Conservation (phyloP, 2,888 invertebrate species). For the Drosophila yooni region DNA sequence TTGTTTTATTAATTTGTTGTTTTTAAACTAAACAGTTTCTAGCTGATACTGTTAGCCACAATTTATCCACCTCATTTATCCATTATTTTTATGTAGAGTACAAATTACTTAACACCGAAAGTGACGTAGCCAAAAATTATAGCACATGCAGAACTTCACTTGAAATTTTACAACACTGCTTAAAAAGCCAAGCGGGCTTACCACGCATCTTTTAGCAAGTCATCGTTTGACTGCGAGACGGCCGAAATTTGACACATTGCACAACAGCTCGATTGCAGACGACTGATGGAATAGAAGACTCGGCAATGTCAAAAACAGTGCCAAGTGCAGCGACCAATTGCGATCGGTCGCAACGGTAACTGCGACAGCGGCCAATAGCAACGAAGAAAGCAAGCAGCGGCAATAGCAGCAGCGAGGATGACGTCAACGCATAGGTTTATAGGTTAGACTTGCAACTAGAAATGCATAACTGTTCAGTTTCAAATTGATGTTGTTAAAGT, state of each 20-base stretch:
- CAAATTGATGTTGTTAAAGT: not conserved
- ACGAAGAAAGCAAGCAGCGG: not conserved
- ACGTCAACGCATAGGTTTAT: not conserved
- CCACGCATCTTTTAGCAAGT: not conserved
- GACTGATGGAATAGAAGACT: not conserved
- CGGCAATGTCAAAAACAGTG: not conserved
- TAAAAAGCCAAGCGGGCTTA: not conserved
- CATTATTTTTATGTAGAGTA: not conserved
- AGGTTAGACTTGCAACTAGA: not conserved
- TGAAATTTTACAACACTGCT: not conserved
- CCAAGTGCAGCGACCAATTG: not conserved
- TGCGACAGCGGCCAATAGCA: not conserved
- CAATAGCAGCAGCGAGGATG: not conserved
- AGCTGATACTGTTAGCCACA: constrained; percentile 2
- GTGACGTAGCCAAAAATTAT: not conserved
- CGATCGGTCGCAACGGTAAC: not conserved
- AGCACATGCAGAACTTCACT: not conserved
- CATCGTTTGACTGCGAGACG: not conserved
- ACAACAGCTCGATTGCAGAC: not conserved
- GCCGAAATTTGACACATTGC: not conserved
- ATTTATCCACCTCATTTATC: not conserved
- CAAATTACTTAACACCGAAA: not conserved
- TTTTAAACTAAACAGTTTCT: constrained; percentile 2
- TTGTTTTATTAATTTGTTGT: not conserved
- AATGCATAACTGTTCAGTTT: not conserved